Base-by-base conservation (phyloP, 2,797 vertebrate genomes). In the Bovichtus variegatus region DNA sequence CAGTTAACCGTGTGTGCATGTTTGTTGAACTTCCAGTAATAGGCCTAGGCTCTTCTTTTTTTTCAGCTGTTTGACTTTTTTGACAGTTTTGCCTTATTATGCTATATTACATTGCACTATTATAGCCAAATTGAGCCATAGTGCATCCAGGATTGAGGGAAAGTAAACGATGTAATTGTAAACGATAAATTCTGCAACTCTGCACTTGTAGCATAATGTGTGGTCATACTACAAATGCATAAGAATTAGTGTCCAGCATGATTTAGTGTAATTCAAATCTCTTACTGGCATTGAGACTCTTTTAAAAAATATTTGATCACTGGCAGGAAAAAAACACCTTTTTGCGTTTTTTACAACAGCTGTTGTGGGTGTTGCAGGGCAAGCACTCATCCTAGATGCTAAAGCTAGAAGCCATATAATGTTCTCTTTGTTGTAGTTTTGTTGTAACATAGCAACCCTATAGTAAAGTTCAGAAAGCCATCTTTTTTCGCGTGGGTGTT, bases 21-120 rank as follows among this genome's bases (percentile, higher is more conserved):
- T 94, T 93, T 94, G 94, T 92, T 93, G 86, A 93, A 94, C 91
- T 94, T 94, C 89, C 85, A 86, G 89, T 94, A 91, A 92, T 91
- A 88, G 89, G 86, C 71, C 78, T 16, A 31, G 55, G 62, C 54
- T 75, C 85, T 89, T 86, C 74, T 55, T 55, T 67, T 69, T 85
- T 55, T 74, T 54, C 29, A 81, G 81, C 80, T 82, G 67, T 89
- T 91, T 91, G 88, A 91, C 90, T 90, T 85, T n/a, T 91, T 87
- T 86, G 85, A 89, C 93, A 88, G 81, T 71, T 87, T 85, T 83
- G 49, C 80, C 85, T 86, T 82, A 90, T 92, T 88, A 88, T 85
- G 49, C 74, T 64, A 49, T 79, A 81, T 88, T 82, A 78, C 74
- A 51, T 31, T 49, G 38, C 50, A 41, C 38, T 75, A 55, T 68